Evolutionary conservation across 2,113 vertebrate genomes (phyloP).

Genomic region (Prolemur simus): DNA sequence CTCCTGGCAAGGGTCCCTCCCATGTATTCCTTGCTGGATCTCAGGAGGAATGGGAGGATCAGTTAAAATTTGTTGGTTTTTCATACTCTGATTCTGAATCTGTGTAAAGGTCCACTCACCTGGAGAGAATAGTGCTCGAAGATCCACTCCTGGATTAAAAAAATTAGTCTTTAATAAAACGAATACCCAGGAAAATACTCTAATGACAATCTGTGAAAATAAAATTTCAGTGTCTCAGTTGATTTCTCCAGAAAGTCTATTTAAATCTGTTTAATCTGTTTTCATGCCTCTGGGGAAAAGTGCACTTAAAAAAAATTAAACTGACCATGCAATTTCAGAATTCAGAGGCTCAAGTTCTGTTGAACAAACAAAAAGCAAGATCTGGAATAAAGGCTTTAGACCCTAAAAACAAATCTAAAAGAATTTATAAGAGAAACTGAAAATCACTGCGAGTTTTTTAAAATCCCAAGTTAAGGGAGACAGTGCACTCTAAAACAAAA

Average conservation of each 20-base stretch:
- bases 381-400: background rate
- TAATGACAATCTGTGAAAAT: background rate
- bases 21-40: background rate
- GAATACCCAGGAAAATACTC: background rate
- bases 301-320: background rate
- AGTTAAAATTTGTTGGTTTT: background rate
- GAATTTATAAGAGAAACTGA: background rate
- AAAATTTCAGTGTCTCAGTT: background rate
- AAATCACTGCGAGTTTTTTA: background rate
- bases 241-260: constrained; percentile 1
- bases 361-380: background rate
- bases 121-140: background rate
- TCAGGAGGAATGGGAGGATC: background rate
- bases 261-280: background rate
- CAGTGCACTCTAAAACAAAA: background rate
- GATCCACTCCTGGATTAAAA: background rate
- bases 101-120: background rate
- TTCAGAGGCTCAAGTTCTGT: background rate
- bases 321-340: background rate
- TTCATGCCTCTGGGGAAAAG: background rate
- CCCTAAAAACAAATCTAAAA: background rate
- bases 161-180: constrained; percentile 2
- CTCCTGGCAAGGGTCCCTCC: background rate
- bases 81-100: background rate
- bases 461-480: background rate